Conservation (phyloP, 2,797 vertebrate genomes). For the Trachurus trachurus region DNA sequence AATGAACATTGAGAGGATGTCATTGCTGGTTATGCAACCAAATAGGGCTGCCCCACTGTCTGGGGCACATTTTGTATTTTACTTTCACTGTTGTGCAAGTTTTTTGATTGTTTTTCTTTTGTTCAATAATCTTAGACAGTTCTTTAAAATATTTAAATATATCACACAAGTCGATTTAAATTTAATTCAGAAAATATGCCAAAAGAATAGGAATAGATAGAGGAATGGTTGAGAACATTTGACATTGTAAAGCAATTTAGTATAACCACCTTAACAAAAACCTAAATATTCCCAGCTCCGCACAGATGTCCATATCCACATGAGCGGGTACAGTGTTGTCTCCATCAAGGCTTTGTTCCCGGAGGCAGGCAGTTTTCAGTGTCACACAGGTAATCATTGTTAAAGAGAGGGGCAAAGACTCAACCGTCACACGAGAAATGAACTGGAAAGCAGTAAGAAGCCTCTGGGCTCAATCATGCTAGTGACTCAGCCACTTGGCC, state of each 20-base stretch:
- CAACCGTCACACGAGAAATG: slow-evolving; percentile 62
- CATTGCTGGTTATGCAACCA: not conserved
- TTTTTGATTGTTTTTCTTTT: too few species aligned
- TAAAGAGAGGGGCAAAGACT: slow-evolving; percentile 34
- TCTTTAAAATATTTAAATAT: too few species aligned
- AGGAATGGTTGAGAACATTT: not conserved
- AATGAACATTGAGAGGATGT: not conserved
- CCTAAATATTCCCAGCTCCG: slow-evolving; percentile 1
- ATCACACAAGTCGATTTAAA: too few species aligned
- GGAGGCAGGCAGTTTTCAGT: slow-evolving; percentile 42
- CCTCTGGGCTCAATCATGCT: slow-evolving; percentile 62
- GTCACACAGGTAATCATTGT: slow-evolving; percentile 49
- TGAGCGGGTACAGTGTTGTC: slow-evolving; percentile 19
- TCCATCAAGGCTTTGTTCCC: slow-evolving; percentile 23
- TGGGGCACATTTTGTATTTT: not conserved
- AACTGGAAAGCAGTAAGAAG: slow-evolving; percentile 51
- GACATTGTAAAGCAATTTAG: not conserved
- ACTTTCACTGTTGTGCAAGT: not conserved
- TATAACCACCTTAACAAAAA: not conserved
- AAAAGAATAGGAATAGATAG: too few species aligned
- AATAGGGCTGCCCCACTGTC: not conserved
- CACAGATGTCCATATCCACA: not conserved
- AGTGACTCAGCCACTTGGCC: slow-evolving; percentile 59
- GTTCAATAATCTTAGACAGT: not conserved
- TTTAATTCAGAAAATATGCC: too few species aligned